phyloP scores from a whole-genome alignment of 2,113 vertebrate species.

The Malaclemys terrapin region DNA sequence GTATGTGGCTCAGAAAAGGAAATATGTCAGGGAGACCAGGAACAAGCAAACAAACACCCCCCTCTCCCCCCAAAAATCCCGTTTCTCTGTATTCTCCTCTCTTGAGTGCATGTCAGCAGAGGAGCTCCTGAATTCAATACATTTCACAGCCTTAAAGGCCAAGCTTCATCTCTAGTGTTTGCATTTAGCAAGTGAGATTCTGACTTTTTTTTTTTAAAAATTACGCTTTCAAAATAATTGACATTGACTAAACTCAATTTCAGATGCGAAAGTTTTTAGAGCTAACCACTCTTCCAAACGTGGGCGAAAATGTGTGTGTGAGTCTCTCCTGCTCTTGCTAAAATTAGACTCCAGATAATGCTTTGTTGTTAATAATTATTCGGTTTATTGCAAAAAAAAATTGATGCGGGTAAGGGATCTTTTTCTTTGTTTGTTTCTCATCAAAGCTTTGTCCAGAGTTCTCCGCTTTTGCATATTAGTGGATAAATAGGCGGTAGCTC shows the following conservation, averaged over 20 bases:
- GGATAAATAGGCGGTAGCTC: rapidly evolving
- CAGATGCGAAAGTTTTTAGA: neutral
- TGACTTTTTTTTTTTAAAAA: neutral
- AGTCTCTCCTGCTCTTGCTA: neutral
- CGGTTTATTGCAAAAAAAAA: neutral
- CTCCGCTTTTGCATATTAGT: rapidly evolving
- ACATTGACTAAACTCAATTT: neutral
- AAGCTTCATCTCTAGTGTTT: neutral
- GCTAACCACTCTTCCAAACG: neutral
- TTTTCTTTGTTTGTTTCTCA: slow-evolving; percentile 10
- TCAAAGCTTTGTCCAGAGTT: neutral
- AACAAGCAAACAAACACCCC: neutral
- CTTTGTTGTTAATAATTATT: neutral
- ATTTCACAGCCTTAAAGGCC: neutral
- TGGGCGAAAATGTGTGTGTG: neutral
- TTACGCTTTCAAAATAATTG: neutral
- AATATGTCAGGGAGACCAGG: neutral
- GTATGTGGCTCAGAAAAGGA: neutral
- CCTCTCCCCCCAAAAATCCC: too few relatives aligned
- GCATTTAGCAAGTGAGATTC: neutral
- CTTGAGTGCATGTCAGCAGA: neutral
- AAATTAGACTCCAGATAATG: neutral
- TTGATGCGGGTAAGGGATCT: neutral
- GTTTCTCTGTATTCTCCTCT: neutral
- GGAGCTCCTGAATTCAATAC: neutral